Conservation (phyloP, 1,140 invertebrate genomes). For the Euborellia annulipes region DNA sequence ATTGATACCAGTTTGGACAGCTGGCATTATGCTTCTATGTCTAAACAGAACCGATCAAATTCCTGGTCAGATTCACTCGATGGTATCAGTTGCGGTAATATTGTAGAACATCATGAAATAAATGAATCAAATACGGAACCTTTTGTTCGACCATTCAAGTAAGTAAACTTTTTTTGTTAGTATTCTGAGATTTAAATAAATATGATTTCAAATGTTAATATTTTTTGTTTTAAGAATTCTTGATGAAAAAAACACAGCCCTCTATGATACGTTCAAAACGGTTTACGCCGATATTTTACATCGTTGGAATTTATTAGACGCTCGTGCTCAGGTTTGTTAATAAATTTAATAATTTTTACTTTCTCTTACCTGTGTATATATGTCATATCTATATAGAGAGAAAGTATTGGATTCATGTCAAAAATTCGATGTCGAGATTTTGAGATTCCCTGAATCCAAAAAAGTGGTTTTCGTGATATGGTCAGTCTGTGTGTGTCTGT, state of each 20-base stretch:
- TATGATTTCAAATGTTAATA: neutral
- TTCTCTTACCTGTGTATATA: too few species aligned
- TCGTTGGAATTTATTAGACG: slow-evolving; percentile 64
- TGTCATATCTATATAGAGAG: too few species aligned
- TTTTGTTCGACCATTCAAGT: neutral
- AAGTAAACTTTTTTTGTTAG: neutral
- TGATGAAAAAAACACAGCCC: slow-evolving; percentile 34
- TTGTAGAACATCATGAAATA: slow-evolving; percentile 11
- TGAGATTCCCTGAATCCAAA: too few species aligned
- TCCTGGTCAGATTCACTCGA: slow-evolving; percentile 79
- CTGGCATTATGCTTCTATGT: slow-evolving; percentile 43
- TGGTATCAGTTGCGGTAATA: slow-evolving; percentile 35
- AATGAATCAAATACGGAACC: slow-evolving; percentile 6
- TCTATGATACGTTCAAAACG: slow-evolving; percentile 76
- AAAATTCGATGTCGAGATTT: too few species aligned
- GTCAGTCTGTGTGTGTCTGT: too few species aligned
- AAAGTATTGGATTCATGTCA: too few species aligned
- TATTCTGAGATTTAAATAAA: neutral
- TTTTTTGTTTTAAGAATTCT: slow-evolving; percentile 28
- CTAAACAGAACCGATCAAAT: slow-evolving; percentile 65
- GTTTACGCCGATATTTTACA: slow-evolving; percentile 81
- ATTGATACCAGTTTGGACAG: slow-evolving; percentile 62
- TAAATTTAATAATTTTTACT: too few species aligned
- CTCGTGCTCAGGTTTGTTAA: slow-evolving; percentile 60
- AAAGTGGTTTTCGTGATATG: too few species aligned